Conservation (phyloP, 37 sponge, comb jelly and placozoan species). For the Dysidea cf. avara region DNA sequence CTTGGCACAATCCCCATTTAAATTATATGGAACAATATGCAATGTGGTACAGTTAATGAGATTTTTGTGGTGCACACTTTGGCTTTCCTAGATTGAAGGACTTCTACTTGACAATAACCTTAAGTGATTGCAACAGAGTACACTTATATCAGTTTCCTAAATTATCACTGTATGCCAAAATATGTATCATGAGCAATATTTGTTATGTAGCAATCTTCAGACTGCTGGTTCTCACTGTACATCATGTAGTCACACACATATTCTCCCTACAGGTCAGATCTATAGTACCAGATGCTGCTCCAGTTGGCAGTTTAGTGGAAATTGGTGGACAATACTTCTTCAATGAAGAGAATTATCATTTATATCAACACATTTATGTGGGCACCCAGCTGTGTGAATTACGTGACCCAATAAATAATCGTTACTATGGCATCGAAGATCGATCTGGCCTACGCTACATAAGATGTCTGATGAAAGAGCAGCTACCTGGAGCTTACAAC, state of each 20-base stretch:
- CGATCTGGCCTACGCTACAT: not conserved
- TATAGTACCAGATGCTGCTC: conserved; percentile 35
- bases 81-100: too few relatives aligned
- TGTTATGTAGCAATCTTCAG: too few relatives aligned
- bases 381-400: conserved; percentile 45
- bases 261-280: conserved; percentile 4
- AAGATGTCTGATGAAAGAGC: conserved; percentile 18
- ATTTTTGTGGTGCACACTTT: too few relatives aligned
- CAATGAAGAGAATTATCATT: not conserved
- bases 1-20: too few relatives aligned
- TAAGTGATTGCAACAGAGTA: too few relatives aligned
- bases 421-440: conserved; percentile 22
- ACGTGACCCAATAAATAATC: conserved; percentile 23
- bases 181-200: too few relatives aligned
- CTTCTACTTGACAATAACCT: too few relatives aligned
- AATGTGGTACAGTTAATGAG: too few relatives aligned
- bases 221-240: not conserved
- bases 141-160: too few relatives aligned
- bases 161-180: too few relatives aligned
- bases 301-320: conserved; percentile 38
- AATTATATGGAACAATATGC: too few relatives aligned
- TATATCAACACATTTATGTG: conserved; percentile 36
- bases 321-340: conserved; percentile 28
- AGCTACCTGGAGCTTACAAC: conserved; percentile 45
- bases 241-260: too few relatives aligned